Conservation (phyloP, 2,888 invertebrate genomes). For the Leptinotarsa rubiginosa region DNA sequence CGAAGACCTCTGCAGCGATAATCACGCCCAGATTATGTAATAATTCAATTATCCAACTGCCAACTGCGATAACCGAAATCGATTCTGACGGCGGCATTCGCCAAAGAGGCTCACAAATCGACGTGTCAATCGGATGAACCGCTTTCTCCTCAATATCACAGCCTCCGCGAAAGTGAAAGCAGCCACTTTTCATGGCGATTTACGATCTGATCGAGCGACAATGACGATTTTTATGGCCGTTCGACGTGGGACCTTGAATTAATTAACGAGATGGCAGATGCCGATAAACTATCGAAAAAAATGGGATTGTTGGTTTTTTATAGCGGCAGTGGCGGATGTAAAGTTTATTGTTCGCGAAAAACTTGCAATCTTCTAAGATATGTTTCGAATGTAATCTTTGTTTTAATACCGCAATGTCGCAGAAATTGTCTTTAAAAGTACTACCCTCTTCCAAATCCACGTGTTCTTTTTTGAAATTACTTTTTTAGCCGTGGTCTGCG, state of each 20-base stretch:
- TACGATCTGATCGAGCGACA: conserved; percentile 4
- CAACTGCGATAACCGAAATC: conserved; percentile 13
- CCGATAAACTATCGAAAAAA: neutral
- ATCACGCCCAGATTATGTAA: neutral
- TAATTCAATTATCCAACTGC: conserved; percentile 12
- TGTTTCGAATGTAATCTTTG: too few relatives aligned
- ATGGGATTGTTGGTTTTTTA: conserved; percentile 3
- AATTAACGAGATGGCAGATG: conserved; percentile 14
- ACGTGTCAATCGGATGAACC: conserved; percentile 35
- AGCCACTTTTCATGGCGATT: conserved; percentile 26
- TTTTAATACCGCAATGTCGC: too few relatives aligned
- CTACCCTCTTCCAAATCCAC: too few relatives aligned
- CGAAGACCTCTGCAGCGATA: conserved; percentile 1
- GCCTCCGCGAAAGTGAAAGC: conserved; percentile 43
- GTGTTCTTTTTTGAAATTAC: too few relatives aligned
- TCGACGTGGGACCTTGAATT: conserved; percentile 12
- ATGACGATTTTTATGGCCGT: conserved; percentile 15
- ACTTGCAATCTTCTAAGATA: neutral
- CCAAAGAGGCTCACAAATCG: conserved; percentile 15
- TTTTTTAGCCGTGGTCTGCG: too few relatives aligned
- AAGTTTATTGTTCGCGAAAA: neutral
- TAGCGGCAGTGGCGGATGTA: neutral
- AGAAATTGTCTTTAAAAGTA: too few relatives aligned
- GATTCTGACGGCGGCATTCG: conserved; percentile 2
- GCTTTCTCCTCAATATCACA: conserved; percentile 42